A percentile compares a stretch with the other conserved stretches of the same genome.
phyloP scores from a whole-genome alignment of 1,140 invertebrate species.

The Apis laboriosa region DNA sequence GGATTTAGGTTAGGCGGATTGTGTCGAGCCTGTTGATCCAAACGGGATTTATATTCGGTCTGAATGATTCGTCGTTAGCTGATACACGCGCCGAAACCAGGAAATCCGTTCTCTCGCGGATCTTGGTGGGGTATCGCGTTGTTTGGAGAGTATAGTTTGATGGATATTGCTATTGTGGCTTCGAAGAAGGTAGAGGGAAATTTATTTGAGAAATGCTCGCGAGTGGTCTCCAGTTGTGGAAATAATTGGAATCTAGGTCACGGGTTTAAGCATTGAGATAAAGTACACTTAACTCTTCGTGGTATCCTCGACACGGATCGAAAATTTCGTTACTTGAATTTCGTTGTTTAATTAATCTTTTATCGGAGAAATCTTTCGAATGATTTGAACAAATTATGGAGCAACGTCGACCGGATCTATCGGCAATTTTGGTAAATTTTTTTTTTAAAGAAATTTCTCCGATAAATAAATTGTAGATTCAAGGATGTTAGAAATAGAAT shows the following conservation, averaged over 20 bases:
- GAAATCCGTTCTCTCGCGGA: not conserved
- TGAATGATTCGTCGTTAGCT: conserved; percentile 6
- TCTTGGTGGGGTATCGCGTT: too few species aligned
- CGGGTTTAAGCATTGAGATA: not conserved
- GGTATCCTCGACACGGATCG: too few species aligned
- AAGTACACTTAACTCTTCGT: not conserved
- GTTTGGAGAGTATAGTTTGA: not conserved
- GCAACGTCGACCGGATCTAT: too few species aligned
- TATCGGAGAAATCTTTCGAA: too few species aligned
- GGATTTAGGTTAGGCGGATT: conserved; percentile 25
- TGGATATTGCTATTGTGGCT: not conserved
- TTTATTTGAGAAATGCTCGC: not conserved
- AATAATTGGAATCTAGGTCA: not conserved
- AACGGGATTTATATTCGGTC: conserved; percentile 41
- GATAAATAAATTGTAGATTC: too few species aligned
- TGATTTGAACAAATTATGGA: too few species aligned
- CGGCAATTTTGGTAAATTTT: too few species aligned
- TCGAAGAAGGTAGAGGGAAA: not conserved
- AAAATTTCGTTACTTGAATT: too few species aligned
- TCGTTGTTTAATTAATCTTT: too few species aligned
- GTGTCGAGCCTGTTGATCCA: conserved; percentile 42
- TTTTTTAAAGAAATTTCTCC: too few species aligned
- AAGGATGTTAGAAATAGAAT: too few species aligned
- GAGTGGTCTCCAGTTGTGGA: not conserved
- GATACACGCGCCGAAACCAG: conserved; percentile 12